Conservation (phyloP, 2,888 invertebrate genomes). For the Drosophila borborema region DNA sequence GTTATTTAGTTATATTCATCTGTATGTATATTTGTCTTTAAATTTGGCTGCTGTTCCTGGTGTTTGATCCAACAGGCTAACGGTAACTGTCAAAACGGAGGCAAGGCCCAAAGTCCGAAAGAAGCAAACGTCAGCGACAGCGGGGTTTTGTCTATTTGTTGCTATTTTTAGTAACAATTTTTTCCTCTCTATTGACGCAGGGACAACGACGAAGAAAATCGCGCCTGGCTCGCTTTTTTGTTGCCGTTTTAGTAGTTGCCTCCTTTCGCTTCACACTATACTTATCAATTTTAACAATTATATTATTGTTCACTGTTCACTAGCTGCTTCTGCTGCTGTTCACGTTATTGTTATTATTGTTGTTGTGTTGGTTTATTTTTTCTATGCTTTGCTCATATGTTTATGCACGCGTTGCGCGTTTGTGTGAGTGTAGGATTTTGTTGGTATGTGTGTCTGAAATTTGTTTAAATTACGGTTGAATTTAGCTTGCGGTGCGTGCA, state of each 20-base stretch:
- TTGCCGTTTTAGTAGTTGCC: conserved; percentile 7
- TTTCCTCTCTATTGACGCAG: conserved; percentile 31
- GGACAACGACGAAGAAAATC: conserved; percentile 29
- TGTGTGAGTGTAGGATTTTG: conserved; percentile 24
- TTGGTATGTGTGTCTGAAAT: conserved; percentile 19
- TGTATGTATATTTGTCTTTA: conserved; percentile 14
- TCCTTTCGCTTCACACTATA: conserved; percentile 15
- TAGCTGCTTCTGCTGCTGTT: neutral
- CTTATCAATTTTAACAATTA: conserved; percentile 41
- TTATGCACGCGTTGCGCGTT: conserved; percentile 33
- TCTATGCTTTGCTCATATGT: conserved; percentile 47
- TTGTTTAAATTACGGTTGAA: conserved; percentile 19
- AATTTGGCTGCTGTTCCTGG: conserved; percentile 13
- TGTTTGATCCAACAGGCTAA: conserved; percentile 34
- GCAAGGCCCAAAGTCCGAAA: conserved; percentile 47
- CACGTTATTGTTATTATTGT: conserved; percentile 26
- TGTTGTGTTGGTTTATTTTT: conserved; percentile 26
- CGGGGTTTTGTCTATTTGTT: conserved; percentile 59
- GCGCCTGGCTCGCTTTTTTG: conserved; percentile 23
- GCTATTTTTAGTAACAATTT: conserved; percentile 78
- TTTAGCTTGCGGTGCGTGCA: conserved; percentile 17
- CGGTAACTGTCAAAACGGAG: conserved; percentile 31
- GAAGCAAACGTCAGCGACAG: conserved; percentile 52
- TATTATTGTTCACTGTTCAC: conserved; percentile 45
- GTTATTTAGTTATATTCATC: conserved; percentile 2